Evolutionary conservation across 1,140 invertebrate genomes (phyloP).

Genomic region (Drosophila leontia): DNA sequence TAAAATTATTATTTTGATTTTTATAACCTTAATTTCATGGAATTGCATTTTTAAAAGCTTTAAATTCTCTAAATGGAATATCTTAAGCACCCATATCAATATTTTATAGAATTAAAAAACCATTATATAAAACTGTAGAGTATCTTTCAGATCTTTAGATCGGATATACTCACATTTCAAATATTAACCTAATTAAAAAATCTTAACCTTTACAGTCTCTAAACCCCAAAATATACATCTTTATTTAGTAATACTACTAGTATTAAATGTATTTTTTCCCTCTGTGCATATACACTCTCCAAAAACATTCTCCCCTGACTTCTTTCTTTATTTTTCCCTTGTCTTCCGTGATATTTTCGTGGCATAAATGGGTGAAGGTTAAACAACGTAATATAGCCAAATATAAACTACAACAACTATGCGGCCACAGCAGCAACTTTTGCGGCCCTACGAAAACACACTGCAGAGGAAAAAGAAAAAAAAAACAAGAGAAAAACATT

Average conservation of each 20-base stretch:
- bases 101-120: not conserved
- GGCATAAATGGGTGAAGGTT: slow-evolving; percentile 75
- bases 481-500: slow-evolving; percentile 52
- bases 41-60: not conserved
- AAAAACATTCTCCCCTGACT: slow-evolving; percentile 29
- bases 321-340: slow-evolving; percentile 8
- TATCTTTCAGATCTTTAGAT: not conserved
- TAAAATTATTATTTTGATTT: not conserved
- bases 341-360: slow-evolving; percentile 32
- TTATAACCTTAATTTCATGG: too few species aligned
- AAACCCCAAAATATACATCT: not conserved
- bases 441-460: slow-evolving; percentile 33
- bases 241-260: not conserved
- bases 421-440: slow-evolving; percentile 40
- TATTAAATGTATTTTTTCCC: not conserved
- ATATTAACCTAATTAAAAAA: not conserved
- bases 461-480: slow-evolving; percentile 16
- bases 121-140: not conserved
- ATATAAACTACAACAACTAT: slow-evolving; percentile 58
- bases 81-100: not conserved
- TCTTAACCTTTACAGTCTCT: not conserved
- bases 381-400: slow-evolving; percentile 71
- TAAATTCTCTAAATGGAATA: not conserved
- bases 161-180: not conserved
- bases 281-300: slow-evolving; percentile 1